Percentiles rank a stretch among this genome's conserved stretches.
Evolutionary conservation across 2,113 vertebrate species (phyloP).

Genomic region (Euleptes europaea): DNA sequence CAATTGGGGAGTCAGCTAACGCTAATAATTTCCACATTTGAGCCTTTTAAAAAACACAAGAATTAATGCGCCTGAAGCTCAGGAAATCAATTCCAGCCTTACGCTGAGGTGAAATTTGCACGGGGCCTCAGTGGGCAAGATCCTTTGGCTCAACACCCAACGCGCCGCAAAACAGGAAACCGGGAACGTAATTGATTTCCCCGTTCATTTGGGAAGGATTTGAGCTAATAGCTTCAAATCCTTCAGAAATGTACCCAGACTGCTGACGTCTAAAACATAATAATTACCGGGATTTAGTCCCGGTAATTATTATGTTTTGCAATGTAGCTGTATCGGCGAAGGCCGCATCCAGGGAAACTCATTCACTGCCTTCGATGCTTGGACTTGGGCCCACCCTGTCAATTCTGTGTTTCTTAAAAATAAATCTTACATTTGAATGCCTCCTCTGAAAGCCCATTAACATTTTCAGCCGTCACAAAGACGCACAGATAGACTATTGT

Average conservation of each 20-base stretch:
- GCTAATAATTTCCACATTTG: constrained; percentile 25
- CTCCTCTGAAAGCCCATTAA: too few relatives aligned
- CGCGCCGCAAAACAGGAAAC: background rate
- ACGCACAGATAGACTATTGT: too few relatives aligned
- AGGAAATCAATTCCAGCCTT: constrained; percentile 31
- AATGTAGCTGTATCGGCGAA: background rate
- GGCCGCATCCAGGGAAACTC: too few relatives aligned
- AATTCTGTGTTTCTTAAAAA: too few relatives aligned
- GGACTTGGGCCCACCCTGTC: background rate
- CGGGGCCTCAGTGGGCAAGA: background rate
- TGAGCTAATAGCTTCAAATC: background rate
- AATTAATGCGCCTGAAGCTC: constrained; percentile 25
- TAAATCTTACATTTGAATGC: too few relatives aligned
- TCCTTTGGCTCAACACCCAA: background rate
- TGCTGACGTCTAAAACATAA: fast-evolving
- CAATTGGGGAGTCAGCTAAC: background rate
- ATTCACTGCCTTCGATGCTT: background rate
- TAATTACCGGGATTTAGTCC: background rate
- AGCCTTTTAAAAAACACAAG: background rate
- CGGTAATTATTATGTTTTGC: too few relatives aligned
- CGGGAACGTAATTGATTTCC: background rate
- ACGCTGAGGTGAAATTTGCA: constrained; percentile 17
- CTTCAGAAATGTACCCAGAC: constrained; percentile 18
- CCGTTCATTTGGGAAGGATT: background rate
- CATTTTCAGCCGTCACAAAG: background rate